phyloP scores from a whole-genome alignment of 2,888 invertebrate genomes.

The Drosophila mimetica region DNA sequence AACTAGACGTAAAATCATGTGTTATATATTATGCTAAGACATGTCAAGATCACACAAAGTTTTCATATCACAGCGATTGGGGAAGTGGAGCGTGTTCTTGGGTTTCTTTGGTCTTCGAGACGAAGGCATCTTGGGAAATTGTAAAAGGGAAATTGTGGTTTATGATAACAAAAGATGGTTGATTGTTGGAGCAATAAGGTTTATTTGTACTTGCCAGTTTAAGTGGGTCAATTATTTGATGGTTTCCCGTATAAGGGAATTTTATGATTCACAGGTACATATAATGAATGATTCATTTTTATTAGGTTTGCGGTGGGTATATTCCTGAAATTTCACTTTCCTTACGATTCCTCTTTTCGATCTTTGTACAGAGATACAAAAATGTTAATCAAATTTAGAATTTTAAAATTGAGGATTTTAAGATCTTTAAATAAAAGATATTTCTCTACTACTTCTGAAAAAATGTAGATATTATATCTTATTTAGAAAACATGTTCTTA shows the following conservation, averaged over 20 bases:
- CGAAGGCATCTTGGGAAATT: neutral
- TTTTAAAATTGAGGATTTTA: neutral
- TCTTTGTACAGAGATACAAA: no score
- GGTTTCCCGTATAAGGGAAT: conserved; percentile 12
- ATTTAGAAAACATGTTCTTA: no score
- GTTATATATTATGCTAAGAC: conserved; percentile 43
- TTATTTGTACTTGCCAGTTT: conserved; percentile 2
- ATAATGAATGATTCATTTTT: neutral
- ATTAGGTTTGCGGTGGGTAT: neutral
- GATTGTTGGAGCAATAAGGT: conserved; percentile 1
- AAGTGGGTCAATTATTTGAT: conserved; percentile 30
- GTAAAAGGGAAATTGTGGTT: conserved; percentile 14
- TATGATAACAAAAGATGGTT: conserved; percentile 14
- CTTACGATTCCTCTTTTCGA: neutral
- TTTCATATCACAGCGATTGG: conserved; percentile 16
- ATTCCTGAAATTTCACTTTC: neutral
- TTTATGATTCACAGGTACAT: conserved; percentile 4
- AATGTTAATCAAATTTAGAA: no score
- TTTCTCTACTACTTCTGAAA: no score
- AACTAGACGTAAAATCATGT: conserved; percentile 46
- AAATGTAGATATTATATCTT: no score
- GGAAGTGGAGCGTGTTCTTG: conserved; percentile 18
- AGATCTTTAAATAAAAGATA: no score
- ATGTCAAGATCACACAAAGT: conserved; percentile 38
- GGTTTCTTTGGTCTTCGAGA: neutral